Evolutionary conservation across 2,797 vertebrate genomes (phyloP), one percentile per base, ranked within the genome.

Genomic region (Sebastes diploproa): DNA sequence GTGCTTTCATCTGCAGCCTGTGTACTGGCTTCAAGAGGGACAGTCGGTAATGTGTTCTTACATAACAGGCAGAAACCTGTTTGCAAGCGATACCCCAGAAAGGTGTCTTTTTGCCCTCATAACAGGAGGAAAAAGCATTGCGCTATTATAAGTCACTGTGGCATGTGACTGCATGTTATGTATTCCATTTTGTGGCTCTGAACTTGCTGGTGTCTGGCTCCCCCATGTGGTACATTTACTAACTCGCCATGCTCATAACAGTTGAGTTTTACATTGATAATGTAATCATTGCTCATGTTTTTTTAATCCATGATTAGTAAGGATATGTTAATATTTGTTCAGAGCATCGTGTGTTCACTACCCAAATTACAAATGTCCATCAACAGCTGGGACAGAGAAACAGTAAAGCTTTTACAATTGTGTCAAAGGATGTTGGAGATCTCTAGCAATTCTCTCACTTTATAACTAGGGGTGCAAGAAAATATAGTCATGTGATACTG

Each of bases 211-310:
- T 81, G 59, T 94, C 23, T 93, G 81, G 78, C 81, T 54, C 92
- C 95, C 72, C 84, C 88, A 0, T 89, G 91, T 95, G 95, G 91
- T 59, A 7, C 63, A 63, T 52, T 4, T 3, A 18, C 16, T 11
- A 9, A 66, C 0, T 30, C 69, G 20, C 64, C 29, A 13, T 23
- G 62, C 55, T 34, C 10, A 11, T 27, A 32, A 23, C 2, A 1
- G 5, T 2, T 22, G 2, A 23, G 2, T 50, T 14, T 14, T 61
- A 10, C 62, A 0, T 6, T 0, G 4, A 34, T 56, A 56, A 38
- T 67, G 42, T 29, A 32, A 18, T 30, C 22, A 64, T 50, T 63
- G n/a, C 22, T 14, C 2, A 6, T 1, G 30, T 42, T 18, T 63
- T 72, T 55, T 58, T 58, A 20, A 7, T 66, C 6, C 2, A 62